phyloP scores from a whole-genome alignment of 1,140 invertebrate genomes.

The Ceratina japonica region DNA sequence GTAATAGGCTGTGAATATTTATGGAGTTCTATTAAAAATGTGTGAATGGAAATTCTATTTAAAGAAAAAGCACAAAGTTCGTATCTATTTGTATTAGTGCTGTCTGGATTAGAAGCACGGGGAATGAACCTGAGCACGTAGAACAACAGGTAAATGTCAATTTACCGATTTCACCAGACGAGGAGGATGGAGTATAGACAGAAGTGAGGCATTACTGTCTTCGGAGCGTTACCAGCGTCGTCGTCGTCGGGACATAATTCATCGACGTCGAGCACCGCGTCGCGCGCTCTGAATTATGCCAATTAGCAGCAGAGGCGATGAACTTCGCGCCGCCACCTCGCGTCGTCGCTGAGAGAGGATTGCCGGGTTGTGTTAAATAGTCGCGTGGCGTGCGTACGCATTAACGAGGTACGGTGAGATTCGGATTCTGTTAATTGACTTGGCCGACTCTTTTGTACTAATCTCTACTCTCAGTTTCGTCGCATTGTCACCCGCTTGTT shows the following conservation, averaged over 20 bases:
- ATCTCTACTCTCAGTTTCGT: neutral
- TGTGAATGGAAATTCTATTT: too few relatives aligned
- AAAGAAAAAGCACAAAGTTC: too few relatives aligned
- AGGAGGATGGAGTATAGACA: neutral
- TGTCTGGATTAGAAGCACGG: too few relatives aligned
- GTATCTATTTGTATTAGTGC: too few relatives aligned
- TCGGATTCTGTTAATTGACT: conserved; percentile 14
- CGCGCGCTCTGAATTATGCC: conserved; percentile 32
- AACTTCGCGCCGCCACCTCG: conserved; percentile 28
- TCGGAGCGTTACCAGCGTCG: conserved; percentile 5
- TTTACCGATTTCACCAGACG: neutral
- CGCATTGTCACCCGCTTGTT: too few relatives aligned
- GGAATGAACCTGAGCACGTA: conserved; percentile 1
- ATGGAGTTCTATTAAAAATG: too few relatives aligned
- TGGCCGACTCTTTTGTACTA: neutral
- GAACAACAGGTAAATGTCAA: conserved; percentile 29
- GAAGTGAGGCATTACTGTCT: conserved; percentile 28
- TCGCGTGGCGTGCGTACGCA: conserved; percentile 8
- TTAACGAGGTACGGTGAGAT: neutral
- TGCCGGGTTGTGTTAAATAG: conserved; percentile 30
- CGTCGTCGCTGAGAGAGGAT: neutral
- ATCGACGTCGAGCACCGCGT: conserved; percentile 42
- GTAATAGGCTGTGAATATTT: too few relatives aligned
- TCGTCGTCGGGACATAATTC: conserved; percentile 45
- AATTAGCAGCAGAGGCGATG: conserved; percentile 51